Conservation (phyloP, 2,113 vertebrate species). For the Clarias gariepinus region DNA sequence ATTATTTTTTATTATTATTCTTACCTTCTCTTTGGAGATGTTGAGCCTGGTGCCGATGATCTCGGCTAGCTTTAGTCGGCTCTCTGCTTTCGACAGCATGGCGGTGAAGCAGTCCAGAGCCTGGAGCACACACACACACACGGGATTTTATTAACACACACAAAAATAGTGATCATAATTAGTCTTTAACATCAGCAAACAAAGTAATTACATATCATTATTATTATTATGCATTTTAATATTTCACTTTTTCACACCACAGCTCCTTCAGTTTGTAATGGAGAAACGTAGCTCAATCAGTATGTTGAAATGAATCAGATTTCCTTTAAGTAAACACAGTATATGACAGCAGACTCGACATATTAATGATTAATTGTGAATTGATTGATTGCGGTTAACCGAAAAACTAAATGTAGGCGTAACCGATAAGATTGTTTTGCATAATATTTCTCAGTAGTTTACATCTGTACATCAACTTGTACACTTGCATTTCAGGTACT, state of each 20-base stretch:
- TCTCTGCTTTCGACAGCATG: slow-evolving; percentile 83
- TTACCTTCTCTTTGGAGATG: slow-evolving; percentile 93
- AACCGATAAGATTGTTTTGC: too few species aligned
- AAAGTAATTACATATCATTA: neutral
- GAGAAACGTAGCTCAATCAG: neutral
- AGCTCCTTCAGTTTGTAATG: neutral
- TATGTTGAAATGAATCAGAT: neutral
- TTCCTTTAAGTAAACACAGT: neutral
- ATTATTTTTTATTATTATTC: neutral
- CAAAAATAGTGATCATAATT: neutral
- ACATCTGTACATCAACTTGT: too few species aligned
- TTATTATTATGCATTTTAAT: neutral
- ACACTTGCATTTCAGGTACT: too few species aligned
- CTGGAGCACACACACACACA: slow-evolving; percentile 61
- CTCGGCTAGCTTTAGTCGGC: slow-evolving; percentile 84
- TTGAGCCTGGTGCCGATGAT: slow-evolving; percentile 93
- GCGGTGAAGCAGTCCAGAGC: slow-evolving; percentile 96
- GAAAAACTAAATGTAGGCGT: too few species aligned
- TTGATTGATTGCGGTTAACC: too few species aligned
- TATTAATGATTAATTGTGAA: too few species aligned
- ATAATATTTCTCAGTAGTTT: too few species aligned
- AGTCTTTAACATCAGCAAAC: neutral
- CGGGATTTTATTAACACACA: neutral
- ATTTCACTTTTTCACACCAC: neutral
- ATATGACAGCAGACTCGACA: neutral